These are phyloP conservation scores for Xestia sexstrigata DNA, from an alignment of 2,888 invertebrate species.

Conservation along the genomic window DNA sequence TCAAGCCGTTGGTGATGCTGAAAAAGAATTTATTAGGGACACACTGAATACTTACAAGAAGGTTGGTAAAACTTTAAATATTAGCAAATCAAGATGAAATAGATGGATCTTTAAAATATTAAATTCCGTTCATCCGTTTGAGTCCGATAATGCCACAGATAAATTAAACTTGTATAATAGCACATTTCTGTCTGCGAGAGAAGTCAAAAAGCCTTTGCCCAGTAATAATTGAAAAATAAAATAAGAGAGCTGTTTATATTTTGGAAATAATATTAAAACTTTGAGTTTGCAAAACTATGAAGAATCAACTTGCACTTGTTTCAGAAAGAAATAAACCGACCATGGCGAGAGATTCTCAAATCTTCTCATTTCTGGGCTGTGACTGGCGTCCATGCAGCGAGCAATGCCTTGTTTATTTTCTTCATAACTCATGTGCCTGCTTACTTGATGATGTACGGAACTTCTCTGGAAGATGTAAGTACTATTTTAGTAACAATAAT, in stretches of 20 bases:
- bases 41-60: conserved; percentile 72
- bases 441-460: conserved; percentile 71
- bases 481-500: not conserved
- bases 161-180: not conserved
- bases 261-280: too few species aligned
- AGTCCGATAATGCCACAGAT: not conserved
- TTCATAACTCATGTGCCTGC: conserved; percentile 78
- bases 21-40: conserved; percentile 83
- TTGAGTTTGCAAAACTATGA: too few species aligned
- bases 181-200: not conserved
- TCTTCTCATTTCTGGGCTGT: conserved; percentile 80
- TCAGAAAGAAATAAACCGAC: conserved; percentile 77
- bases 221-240: not conserved
- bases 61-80: conserved; percentile 55
- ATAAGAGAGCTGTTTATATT: too few species aligned
- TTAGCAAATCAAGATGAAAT: not conserved
- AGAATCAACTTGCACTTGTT: conserved; percentile 25
- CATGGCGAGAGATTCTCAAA: conserved; percentile 78
- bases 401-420: conserved; percentile 79
- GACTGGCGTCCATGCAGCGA: conserved; percentile 77
- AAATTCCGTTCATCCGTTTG: not conserved
- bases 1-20: conserved; percentile 82
- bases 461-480: conserved; percentile 77
- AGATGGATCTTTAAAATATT: too few species aligned
- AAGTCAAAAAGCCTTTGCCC: not conserved